Evolutionary conservation across 92 coral and sea anemone species (phyloP).

Genomic region (Paramuricea clavata): DNA sequence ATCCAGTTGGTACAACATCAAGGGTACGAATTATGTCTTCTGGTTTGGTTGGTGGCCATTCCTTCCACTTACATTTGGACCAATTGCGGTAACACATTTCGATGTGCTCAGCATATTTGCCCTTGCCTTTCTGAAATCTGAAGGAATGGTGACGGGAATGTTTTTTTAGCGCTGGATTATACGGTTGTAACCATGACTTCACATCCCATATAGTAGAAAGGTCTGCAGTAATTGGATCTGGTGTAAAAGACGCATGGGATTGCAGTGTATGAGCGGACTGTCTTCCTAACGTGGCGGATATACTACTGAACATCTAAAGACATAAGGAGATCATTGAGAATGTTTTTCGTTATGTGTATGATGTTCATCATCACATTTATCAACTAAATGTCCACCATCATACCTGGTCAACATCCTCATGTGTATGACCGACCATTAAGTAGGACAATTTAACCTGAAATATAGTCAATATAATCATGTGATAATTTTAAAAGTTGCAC

Average conservation of each 20-base stretch:
- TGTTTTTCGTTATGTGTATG: neutral
- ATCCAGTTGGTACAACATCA: conserved; percentile 17
- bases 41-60: neutral
- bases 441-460: conserved; percentile 49
- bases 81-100: too few relatives aligned
- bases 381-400: neutral
- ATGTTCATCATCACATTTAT: too few relatives aligned
- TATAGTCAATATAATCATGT: too few relatives aligned
- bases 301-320: conserved; percentile 58
- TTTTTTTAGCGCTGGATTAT: neutral
- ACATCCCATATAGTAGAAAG: conserved; percentile 52
- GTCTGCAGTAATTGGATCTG: conserved; percentile 42
- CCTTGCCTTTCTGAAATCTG: conserved; percentile 22
- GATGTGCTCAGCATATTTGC: neutral
- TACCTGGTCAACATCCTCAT: conserved; percentile 62
- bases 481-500: too few relatives aligned
- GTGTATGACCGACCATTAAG: conserved; percentile 55
- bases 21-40: neutral
- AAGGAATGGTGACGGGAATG: conserved; percentile 37
- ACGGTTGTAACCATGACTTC: conserved; percentile 42
- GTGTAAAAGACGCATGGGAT: conserved; percentile 35
- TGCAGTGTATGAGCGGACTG: conserved; percentile 40
- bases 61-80: neutral
- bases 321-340: neutral
- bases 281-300: conserved; percentile 29